Evolutionary conservation across 2,888 invertebrate species (phyloP).

Genomic region (Actias luna): DNA sequence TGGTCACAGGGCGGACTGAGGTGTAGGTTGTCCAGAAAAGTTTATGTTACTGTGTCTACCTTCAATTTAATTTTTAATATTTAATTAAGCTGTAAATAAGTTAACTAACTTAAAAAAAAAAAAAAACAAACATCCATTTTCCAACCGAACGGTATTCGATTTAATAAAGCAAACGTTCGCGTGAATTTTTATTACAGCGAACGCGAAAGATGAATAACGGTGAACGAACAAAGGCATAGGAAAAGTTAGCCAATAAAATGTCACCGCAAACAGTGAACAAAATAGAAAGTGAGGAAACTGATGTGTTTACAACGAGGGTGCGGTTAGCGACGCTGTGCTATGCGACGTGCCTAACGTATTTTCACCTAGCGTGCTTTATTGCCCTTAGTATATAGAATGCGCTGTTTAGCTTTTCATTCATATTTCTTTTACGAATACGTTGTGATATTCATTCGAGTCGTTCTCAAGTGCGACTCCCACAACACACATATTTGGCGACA

Average conservation of each 20-base stretch:
- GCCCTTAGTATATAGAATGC: neutral
- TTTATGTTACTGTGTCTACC: too few relatives aligned
- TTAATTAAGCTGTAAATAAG: too few relatives aligned
- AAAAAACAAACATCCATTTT: too few relatives aligned
- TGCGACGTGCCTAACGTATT: neutral
- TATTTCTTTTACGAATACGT: too few relatives aligned
- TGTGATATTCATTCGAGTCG: too few relatives aligned
- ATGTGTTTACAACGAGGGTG: constrained; percentile 1
- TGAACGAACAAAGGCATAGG: constrained; percentile 8
- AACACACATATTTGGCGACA: too few relatives aligned
- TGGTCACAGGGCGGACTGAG: too few relatives aligned
- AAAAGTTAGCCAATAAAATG: constrained; percentile 11
- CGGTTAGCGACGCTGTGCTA: neutral
- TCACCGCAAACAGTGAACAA: constrained; percentile 13
- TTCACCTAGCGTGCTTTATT: neutral
- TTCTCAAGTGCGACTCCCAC: too few relatives aligned
- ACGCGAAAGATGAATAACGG: neutral
- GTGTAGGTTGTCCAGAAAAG: too few relatives aligned
- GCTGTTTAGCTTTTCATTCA: neutral
- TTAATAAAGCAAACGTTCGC: neutral
- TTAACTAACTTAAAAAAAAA: too few relatives aligned
- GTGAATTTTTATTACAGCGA: neutral
- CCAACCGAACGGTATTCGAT: neutral
- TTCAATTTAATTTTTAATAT: too few relatives aligned
- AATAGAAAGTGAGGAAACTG: constrained; percentile 9